These are phyloP conservation scores for Eleginops maclovinus DNA, from an alignment of 2,113 vertebrate species.

Conservation along the genomic window DNA sequence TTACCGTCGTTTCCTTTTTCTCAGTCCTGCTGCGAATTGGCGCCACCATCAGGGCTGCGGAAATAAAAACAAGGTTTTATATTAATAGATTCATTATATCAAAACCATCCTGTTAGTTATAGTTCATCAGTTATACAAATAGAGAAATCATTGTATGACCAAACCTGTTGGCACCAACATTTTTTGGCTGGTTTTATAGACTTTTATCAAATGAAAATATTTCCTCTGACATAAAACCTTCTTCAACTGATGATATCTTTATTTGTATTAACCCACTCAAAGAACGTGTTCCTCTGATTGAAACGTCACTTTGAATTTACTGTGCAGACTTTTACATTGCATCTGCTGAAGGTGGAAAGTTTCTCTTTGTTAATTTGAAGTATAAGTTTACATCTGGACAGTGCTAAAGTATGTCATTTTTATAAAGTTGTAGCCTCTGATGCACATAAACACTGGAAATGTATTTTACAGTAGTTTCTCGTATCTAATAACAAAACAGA, in stretches of 20 bases:
- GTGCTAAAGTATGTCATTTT: no score
- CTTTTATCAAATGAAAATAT: no score
- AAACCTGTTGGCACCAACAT: not conserved
- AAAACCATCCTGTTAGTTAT: not conserved
- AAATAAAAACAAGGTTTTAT: not conserved
- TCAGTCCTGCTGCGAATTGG: conserved; percentile 10
- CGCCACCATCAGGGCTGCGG: conserved; percentile 42
- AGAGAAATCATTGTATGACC: not conserved
- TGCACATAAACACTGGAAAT: no score
- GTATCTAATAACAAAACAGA: no score
- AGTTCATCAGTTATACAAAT: not conserved
- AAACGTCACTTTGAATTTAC: not conserved
- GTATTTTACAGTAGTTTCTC: not conserved
- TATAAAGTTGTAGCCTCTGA: no score
- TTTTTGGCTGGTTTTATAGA: not conserved
- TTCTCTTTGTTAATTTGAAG: not conserved
- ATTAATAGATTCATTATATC: not conserved
- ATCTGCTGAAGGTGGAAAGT: not conserved
- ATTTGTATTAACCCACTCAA: not conserved
- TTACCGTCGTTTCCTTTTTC: conserved; percentile 17
- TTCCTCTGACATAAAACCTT: no score
- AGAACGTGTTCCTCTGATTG: not conserved
- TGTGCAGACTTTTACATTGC: not conserved
- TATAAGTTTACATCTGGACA: not conserved
- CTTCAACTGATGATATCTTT: no score